These are phyloP conservation scores for Diarsia dahlii DNA, from an alignment of 2,888 invertebrate genomes.

Conservation along the genomic window DNA sequence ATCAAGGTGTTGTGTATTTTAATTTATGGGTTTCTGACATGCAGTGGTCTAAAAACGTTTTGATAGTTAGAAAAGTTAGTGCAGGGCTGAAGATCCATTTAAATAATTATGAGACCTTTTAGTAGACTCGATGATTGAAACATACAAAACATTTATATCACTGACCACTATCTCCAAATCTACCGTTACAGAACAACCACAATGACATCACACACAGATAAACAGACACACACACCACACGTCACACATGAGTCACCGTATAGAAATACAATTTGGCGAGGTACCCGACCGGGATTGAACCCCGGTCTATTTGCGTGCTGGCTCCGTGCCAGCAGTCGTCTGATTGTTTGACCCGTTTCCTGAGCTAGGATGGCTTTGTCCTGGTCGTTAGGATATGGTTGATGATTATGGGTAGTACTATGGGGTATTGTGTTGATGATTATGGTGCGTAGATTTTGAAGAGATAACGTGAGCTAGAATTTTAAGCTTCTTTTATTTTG, in stretches of 20 bases:
- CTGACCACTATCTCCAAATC: conserved; percentile 3
- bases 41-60: no score
- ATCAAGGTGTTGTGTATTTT: no score
- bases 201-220: conserved; percentile 63
- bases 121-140: not conserved
- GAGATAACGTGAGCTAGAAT: conserved; percentile 1
- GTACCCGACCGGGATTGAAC: conserved; percentile 85
- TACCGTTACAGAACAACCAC: conserved; percentile 28
- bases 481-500: not conserved
- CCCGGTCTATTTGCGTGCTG: conserved; percentile 84
- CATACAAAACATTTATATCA: not conserved
- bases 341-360: conserved; percentile 83
- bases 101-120: no score
- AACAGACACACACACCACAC: conserved; percentile 52
- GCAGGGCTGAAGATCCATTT: no score
- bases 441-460: not conserved
- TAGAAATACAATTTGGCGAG: conserved; percentile 84
- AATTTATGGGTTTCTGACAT: no score
- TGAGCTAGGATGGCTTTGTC: conserved; percentile 63
- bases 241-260: conserved; percentile 80
- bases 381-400: conserved; percentile 39
- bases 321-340: conserved; percentile 78
- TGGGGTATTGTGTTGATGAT: conserved; percentile 16
- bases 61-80: no score
- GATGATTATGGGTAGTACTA: conserved; percentile 38